A percentile compares a stretch with the other conserved stretches of the same genome.
These are phyloP conservation scores for Tadarida brasiliensis DNA, from an alignment of 2,797 vertebrate genomes.

Conservation along the genomic window DNA sequence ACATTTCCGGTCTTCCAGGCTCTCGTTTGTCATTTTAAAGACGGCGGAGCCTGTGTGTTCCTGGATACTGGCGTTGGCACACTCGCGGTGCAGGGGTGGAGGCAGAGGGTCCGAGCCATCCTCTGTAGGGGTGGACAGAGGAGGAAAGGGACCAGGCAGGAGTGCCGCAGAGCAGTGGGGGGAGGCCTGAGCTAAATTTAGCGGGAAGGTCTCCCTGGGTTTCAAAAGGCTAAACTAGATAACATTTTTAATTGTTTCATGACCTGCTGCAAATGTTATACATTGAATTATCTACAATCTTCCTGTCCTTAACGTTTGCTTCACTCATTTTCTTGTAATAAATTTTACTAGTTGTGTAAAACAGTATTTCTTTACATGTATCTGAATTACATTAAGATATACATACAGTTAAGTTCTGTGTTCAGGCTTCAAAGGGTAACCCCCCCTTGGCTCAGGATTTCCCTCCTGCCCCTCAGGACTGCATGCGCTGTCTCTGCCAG, in stretches of 20 bases:
- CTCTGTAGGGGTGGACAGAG: rapidly evolving
- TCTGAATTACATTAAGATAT: background rate
- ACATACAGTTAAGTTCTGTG: background rate
- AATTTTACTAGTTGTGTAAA: background rate
- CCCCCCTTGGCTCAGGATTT: background rate
- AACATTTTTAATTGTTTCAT: background rate
- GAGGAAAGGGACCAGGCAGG: no score
- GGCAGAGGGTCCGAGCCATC: background rate
- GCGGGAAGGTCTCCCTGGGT: background rate
- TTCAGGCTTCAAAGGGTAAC: background rate
- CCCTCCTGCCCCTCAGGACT: background rate
- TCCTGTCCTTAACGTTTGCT: background rate
- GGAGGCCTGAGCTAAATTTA: background rate
- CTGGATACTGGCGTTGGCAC: background rate
- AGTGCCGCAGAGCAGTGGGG: rapidly evolving
- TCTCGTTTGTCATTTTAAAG: background rate
- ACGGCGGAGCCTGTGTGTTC: background rate
- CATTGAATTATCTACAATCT: background rate
- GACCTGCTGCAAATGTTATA: background rate
- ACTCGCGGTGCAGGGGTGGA: rapidly evolving
- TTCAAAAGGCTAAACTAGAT: background rate
- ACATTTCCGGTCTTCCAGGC: background rate
- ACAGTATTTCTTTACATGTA: background rate
- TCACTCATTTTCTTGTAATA: background rate
- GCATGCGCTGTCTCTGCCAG: rapidly evolving